Conservation (phyloP, 2,113 vertebrate species). For the Microcebus tavaratra region DNA sequence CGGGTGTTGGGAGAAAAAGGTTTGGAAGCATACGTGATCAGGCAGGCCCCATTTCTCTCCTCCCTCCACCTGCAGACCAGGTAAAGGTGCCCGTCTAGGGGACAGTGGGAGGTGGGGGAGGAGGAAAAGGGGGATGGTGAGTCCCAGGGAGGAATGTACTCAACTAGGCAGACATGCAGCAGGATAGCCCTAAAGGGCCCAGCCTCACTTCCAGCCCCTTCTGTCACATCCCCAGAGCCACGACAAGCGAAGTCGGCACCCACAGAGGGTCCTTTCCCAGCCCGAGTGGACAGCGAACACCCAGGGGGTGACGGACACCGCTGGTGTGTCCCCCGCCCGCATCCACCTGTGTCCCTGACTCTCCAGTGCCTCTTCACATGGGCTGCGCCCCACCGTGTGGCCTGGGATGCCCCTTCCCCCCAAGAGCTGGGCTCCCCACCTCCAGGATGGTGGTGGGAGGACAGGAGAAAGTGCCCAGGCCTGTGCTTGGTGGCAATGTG, state of each 20-base stretch:
- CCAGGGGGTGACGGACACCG: not conserved
- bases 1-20: not conserved
- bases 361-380: not conserved
- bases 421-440: not conserved
- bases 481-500: not conserved
- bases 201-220: not conserved
- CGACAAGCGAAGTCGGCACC: not conserved
- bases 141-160: not conserved
- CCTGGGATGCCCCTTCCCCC: not conserved
- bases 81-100: not conserved
- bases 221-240: not conserved
- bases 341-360: not conserved
- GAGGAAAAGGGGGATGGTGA: rapidly evolving
- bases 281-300: not conserved
- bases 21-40: not conserved
- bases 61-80: not conserved
- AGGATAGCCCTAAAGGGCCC: too few species aligned
- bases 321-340: not conserved
- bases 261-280: not conserved
- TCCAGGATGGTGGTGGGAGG: not conserved
- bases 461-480: not conserved
- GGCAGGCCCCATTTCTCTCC: not conserved
- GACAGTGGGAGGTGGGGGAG: rapidly evolving
- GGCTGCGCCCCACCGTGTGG: not conserved
- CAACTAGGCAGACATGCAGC: rapidly evolving